Percentiles rank a stretch among this genome's conserved stretches.
Conservation (phyloP, 2,888 invertebrate species). For the Bellardia pandia region DNA sequence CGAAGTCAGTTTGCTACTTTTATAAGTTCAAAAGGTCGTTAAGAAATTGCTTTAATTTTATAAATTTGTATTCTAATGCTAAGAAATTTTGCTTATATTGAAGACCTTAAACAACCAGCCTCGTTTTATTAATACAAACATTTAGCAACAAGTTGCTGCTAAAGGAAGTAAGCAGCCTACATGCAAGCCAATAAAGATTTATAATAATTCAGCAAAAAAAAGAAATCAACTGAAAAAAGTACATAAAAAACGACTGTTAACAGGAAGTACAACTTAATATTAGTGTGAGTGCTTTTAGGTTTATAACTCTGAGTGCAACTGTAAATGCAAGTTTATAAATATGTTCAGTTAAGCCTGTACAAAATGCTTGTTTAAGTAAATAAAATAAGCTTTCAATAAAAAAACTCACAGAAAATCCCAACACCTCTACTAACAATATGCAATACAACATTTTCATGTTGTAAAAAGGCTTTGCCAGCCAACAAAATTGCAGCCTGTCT, state of each 20-base stretch:
- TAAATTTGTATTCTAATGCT: no score
- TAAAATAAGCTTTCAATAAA: conserved; percentile 56
- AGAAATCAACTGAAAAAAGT: background rate
- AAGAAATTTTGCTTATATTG: background rate
- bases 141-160: conserved; percentile 48
- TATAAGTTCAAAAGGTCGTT: background rate
- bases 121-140: background rate
- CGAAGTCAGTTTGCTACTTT: background rate
- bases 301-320: background rate
- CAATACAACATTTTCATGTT: conserved; percentile 6
- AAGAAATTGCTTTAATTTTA: background rate
- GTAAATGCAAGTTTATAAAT: background rate
- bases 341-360: background rate
- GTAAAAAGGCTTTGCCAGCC: conserved; percentile 40
- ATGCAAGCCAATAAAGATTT: conserved; percentile 16
- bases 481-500: background rate
- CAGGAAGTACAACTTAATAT: conserved; percentile 26
- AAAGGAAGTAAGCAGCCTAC: conserved; percentile 33
- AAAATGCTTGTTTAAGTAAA: conserved; percentile 48
- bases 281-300: background rate
- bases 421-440: conserved; percentile 34
- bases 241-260: background rate
- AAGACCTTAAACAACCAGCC: background rate
- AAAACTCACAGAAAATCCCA: conserved; percentile 16
- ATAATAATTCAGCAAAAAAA: conserved; percentile 15